phyloP scores from a whole-genome alignment of 2,797 vertebrate species.

The Glossophaga mutica region DNA sequence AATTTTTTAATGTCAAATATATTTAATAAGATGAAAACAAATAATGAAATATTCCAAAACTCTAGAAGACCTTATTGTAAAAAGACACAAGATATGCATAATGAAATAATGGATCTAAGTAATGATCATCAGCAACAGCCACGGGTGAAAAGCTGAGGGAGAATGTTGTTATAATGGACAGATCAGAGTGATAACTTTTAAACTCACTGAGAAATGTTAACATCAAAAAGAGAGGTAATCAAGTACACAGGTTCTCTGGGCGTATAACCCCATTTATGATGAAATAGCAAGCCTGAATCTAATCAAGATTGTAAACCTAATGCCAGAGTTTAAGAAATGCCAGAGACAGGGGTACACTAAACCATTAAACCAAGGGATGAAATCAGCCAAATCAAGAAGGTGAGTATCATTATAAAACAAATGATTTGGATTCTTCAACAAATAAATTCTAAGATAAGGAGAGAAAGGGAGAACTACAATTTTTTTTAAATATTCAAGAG shows the following conservation, averaged over 20 bases:
- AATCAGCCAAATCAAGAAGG: background rate
- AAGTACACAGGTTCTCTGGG: background rate
- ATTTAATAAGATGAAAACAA: background rate
- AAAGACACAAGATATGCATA: background rate
- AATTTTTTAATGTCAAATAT: background rate
- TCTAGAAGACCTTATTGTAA: background rate
- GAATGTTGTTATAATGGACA: background rate
- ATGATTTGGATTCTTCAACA: slow-evolving; percentile 9
- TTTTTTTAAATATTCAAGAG: background rate
- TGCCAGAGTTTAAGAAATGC: background rate
- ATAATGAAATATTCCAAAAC: background rate
- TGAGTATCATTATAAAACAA: background rate
- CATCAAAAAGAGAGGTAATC: background rate
- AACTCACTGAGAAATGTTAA: background rate
- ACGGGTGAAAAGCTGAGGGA: background rate
- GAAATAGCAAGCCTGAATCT: background rate
- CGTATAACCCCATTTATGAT: background rate
- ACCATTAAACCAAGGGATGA: background rate
- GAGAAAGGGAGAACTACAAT: background rate
- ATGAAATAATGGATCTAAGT: background rate
- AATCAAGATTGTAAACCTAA: background rate
- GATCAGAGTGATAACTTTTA: background rate
- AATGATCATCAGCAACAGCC: background rate
- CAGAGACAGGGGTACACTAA: background rate
- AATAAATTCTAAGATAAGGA: background rate